These are phyloP conservation scores for Zaprionus kolodkinae DNA, from an alignment of 1,140 invertebrate species.

Conservation along the genomic window DNA sequence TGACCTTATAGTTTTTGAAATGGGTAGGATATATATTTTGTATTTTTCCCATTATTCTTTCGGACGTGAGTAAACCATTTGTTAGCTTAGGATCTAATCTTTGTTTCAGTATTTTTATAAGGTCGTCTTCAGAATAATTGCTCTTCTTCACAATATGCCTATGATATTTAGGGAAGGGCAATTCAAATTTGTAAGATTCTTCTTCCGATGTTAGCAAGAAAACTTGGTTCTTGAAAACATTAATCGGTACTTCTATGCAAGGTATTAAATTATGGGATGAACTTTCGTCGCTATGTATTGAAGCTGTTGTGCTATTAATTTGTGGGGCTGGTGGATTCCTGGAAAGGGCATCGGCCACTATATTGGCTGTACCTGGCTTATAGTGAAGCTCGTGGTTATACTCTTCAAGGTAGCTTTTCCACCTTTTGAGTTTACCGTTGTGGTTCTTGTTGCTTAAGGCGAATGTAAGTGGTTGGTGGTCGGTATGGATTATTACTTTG, in stretches of 20 bases:
- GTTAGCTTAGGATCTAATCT: constrained; percentile 19
- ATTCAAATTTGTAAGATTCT: not conserved
- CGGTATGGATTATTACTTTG: no score
- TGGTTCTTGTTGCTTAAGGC: constrained; percentile 72
- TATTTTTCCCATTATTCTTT: constrained; percentile 31
- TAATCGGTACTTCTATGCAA: not conserved
- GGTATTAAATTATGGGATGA: constrained; percentile 2
- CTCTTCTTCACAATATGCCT: not conserved
- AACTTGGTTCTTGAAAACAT: constrained; percentile 3
- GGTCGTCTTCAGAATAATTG: not conserved
- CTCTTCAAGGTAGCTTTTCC: constrained; percentile 43
- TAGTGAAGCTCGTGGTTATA: constrained; percentile 72
- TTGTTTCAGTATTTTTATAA: constrained; percentile 6
- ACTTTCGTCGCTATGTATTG: constrained; percentile 8
- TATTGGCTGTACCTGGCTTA: constrained; percentile 55
- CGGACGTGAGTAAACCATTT: constrained; percentile 12
- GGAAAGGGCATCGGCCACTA: constrained; percentile 41
- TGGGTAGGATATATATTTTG: constrained; percentile 28
- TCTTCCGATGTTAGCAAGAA: not conserved
- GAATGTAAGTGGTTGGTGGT: constrained; percentile 71
- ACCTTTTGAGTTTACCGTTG: constrained; percentile 63
- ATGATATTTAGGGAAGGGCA: not conserved
- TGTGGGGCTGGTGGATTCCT: not conserved
- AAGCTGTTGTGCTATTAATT: not conserved
- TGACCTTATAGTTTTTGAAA: constrained; percentile 26